phyloP scores from a whole-genome alignment of 2,797 vertebrate genomes.

The Triplophysa bombifrons region DNA sequence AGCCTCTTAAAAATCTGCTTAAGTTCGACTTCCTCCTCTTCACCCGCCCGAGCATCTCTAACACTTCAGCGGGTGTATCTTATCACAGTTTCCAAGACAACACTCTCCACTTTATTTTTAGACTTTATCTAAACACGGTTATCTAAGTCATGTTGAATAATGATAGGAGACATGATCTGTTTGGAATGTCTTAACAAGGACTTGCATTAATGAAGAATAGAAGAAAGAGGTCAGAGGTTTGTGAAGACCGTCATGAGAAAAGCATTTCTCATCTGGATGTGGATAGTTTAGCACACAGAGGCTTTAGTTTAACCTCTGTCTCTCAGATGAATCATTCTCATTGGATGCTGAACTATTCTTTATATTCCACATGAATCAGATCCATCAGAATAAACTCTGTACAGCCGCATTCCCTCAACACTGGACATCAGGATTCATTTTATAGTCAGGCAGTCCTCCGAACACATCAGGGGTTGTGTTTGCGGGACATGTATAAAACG shows the following conservation, averaged over 20 bases:
- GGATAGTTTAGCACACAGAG: slow-evolving; percentile 14
- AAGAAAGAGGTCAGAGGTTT: background rate
- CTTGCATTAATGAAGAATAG: background rate
- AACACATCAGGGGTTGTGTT: background rate
- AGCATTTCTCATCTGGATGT: background rate
- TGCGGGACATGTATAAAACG: too few relatives aligned
- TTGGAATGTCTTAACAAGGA: background rate
- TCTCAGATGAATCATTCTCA: slow-evolving; percentile 40
- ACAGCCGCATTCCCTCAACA: background rate
- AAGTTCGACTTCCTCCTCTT: background rate
- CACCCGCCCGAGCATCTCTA: background rate
- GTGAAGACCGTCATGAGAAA: background rate
- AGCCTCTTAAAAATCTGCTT: background rate
- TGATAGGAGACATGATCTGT: background rate
- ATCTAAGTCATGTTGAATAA: background rate
- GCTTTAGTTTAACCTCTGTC: slow-evolving; percentile 58
- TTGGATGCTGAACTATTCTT: slow-evolving; percentile 52
- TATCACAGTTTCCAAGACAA: slow-evolving; percentile 19
- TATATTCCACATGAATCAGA: slow-evolving; percentile 60
- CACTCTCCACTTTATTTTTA: slow-evolving; percentile 5
- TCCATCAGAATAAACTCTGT: slow-evolving; percentile 25
- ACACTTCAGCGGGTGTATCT: slow-evolving; percentile 1
- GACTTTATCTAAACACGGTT: slow-evolving; percentile 1
- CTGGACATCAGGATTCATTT: slow-evolving; percentile 15
- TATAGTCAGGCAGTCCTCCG: slow-evolving; percentile 10